These are phyloP conservation scores for Cosmia trapezina DNA, from an alignment of 2,888 invertebrate species.

Conservation along the genomic window DNA sequence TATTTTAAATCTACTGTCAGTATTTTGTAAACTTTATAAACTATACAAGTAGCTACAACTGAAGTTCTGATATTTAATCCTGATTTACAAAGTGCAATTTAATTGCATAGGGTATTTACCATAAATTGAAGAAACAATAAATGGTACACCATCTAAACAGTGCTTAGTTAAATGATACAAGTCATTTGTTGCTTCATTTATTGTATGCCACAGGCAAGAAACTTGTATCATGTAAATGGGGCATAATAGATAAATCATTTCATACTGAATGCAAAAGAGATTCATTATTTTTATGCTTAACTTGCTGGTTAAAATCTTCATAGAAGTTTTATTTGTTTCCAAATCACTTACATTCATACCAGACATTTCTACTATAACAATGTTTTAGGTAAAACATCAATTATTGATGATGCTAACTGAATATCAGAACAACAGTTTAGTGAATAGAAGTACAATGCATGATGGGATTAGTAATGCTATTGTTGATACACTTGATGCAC, in stretches of 20 bases:
- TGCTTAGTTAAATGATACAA: not conserved
- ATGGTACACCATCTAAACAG: not conserved
- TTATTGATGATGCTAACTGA: conserved; percentile 11
- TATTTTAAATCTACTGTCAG: conserved; percentile 8
- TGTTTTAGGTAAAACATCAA: conserved; percentile 36
- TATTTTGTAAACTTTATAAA: not conserved
- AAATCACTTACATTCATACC: conserved; percentile 6
- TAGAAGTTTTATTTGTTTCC: conserved; percentile 2
- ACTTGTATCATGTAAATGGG: not conserved
- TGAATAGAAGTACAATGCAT: conserved; percentile 68
- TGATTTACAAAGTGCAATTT: not conserved
- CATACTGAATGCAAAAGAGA: conserved; percentile 6
- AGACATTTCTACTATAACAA: not conserved
- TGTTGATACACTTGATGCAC: conserved; percentile 78
- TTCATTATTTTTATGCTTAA: not conserved
- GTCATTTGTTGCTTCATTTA: not conserved
- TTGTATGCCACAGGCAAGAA: not conserved
- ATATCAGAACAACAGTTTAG: conserved; percentile 74
- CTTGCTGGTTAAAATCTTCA: not conserved
- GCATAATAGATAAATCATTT: not conserved
- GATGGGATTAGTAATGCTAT: conserved; percentile 75
- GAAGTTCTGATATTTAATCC: not conserved
- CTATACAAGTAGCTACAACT: not conserved
- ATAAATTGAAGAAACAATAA: not conserved
- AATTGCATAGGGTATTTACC: not conserved